Evolutionary conservation across 2,888 invertebrate species (phyloP), one percentile per base, ranked within the genome.

Genomic region (Mesopsocus fuscifrons): DNA sequence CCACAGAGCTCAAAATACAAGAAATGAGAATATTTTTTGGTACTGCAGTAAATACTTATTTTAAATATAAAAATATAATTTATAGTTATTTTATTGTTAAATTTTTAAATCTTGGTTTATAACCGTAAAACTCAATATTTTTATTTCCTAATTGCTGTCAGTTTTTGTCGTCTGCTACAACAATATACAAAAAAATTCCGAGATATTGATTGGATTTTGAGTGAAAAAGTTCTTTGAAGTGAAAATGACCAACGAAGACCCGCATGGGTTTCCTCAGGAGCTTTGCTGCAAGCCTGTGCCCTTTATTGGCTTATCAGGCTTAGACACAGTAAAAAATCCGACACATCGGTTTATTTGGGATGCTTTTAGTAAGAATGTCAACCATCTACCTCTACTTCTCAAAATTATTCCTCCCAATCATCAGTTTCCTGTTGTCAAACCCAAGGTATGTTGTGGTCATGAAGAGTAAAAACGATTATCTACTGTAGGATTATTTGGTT

Each of bases 341-440:
- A 68, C 85, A 34, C 94, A 97, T 61, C 82, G 85, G 57, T 72
- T 82, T 41, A 81, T 95, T 58, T 94, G 91, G 91, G 91, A 94
- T 56, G 78, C 84, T 4, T 89, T 97, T 57, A 80, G 74, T 50
- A 77, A 77, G 55, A 83, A 83, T 58, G 65, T 77, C 1, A 89
- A 94, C 56, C 72, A 87, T 54, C 74, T 83, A 34, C 74, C 85
- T 1, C 74, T 95, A 45, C 73, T 79, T 52, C 89, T 89, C 61
- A 82, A 83, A 59, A 64, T 87, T 45, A 69, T 92, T 43, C 72
- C 74, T 48, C 74, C 77, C 49, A 81, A 80, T 23, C 81, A 88
- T 61, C 84, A 85, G 54, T 92, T 91, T 61, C 89, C 91, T 3
- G 72, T 78, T 22, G 74, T 80, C 5, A 87, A 87, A 58, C 81